A percentile compares a stretch with the other conserved stretches of the same genome.
phyloP scores from a whole-genome alignment of 2,797 vertebrate genomes.

The Crossoptilon crossoptilon region DNA sequence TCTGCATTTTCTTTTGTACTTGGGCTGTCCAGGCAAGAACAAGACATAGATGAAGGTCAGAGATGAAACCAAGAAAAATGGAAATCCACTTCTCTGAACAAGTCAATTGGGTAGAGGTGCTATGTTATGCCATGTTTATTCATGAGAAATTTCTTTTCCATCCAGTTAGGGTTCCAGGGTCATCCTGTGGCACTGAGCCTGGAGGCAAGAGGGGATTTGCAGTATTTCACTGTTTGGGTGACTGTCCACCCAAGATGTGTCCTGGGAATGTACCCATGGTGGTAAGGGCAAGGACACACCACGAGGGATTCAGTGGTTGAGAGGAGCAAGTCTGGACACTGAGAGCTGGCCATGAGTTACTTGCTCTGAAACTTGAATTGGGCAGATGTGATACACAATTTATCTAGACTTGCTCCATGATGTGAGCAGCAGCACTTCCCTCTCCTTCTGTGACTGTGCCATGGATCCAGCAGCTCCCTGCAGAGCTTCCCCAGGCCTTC shows the following conservation, averaged over 20 bases:
- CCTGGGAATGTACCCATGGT: neutral
- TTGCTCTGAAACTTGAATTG: neutral
- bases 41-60: neutral
- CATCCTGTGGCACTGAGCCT: neutral
- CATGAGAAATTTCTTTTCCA: neutral
- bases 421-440: accelerated
- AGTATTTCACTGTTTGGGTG: neutral
- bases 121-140: neutral
- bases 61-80: neutral
- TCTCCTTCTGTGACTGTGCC: neutral
- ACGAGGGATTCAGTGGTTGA: neutral
- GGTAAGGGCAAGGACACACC: neutral
- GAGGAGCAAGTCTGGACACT: neutral
- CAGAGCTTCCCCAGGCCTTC: neutral
- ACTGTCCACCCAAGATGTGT: neutral
- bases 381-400: neutral
- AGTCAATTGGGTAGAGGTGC: neutral
- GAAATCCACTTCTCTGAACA: neutral
- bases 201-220: neutral
- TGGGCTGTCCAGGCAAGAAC: slow-evolving; percentile 40
- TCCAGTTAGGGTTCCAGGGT: neutral
- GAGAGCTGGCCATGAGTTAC: neutral
- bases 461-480: neutral
- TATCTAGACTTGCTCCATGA: neutral
- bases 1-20: slow-evolving; percentile 67